Base-by-base conservation (phyloP, 2,888 invertebrate genomes). In the Eristalinus sepulchralis region DNA sequence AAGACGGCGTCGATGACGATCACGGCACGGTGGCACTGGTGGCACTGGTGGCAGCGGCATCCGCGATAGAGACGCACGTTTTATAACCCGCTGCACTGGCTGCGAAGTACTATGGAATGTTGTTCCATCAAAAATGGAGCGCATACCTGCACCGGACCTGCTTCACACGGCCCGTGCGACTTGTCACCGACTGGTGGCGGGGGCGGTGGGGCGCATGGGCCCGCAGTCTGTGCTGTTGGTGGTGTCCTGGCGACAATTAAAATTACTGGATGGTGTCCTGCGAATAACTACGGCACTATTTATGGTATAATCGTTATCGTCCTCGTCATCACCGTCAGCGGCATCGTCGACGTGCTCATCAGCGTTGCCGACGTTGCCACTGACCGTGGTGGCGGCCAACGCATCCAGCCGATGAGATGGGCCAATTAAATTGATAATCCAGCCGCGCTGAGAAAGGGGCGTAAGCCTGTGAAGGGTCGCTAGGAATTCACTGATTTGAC, bases 61-160 rank as follows among this genome's bases (percentile, higher is more conserved):
- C 27, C 27, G 47, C 5, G 47, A 47, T 8, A 47, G 47, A 47
- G 47, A 47, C 47, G 47, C 47, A 47, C 47, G 17, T 68, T 55
- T 76, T 71, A 59, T 72, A 57, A 55, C 63, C 57, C 66, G 70
- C 27, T 70, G 34, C 75, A 62, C 68, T 83, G 55, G 68, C 73
- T 75, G 60, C 64, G 59, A 13, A 70, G 57, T 83, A 55, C 73
- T 67, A 17, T 53, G 83, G 86, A 86, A 83, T 86, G 83, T 71
- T 75, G 86, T 73, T 75, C 75, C 86, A 86, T 86, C 86, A 63
- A 86, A 86, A 86, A 83, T 86, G 85, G 85, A 86, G 83, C 73
- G 73, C 60, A 86, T 83, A 36, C 62, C 73, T 62, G 2, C 17
- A 66, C 78, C 33, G 73, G 71, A 79, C 78, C 79, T 71, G 83